These are phyloP conservation scores for Dicentrarchus labrax DNA, from an alignment of 2,113 vertebrate species.

Conservation along the genomic window DNA sequence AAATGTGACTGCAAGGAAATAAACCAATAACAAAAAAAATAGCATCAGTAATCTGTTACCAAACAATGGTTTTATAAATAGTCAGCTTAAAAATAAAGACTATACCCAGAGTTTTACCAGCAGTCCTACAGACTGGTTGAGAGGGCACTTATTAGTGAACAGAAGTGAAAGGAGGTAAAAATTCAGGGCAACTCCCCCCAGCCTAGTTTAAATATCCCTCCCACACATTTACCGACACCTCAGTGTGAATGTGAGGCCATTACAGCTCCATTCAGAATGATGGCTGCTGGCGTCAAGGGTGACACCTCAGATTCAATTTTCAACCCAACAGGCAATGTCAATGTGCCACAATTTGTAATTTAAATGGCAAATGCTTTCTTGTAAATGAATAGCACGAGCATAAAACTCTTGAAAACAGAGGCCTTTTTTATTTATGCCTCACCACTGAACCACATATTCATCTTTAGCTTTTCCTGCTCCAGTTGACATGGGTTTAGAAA, in stretches of 20 bases:
- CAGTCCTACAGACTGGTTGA: not conserved
- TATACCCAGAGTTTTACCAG: not conserved
- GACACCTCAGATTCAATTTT: conserved; percentile 74
- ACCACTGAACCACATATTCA: not conserved
- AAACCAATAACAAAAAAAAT: not conserved
- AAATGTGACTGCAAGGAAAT: not conserved
- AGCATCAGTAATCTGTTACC: not conserved
- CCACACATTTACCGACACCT: conserved; percentile 75
- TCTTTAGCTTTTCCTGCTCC: conserved; percentile 42
- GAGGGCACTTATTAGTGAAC: conserved; percentile 27
- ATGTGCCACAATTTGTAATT: conserved; percentile 56
- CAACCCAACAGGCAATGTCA: conserved; percentile 31
- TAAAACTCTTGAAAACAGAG: conserved; percentile 25
- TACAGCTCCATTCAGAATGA: conserved; percentile 76
- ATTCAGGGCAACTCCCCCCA: conserved; percentile 69
- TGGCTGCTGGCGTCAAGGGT: conserved; percentile 71
- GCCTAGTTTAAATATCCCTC: conserved; percentile 73
- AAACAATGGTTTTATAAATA: conserved; percentile 20
- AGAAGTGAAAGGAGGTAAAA: conserved; percentile 42
- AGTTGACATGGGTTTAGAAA: conserved; percentile 47
- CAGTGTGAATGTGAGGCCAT: conserved; percentile 78
- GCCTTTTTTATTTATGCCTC: conserved; percentile 12
- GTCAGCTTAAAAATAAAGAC: conserved; percentile 18
- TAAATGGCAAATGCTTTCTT: conserved; percentile 39
- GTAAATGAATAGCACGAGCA: conserved; percentile 38